Conservation (phyloP, 2,113 vertebrate genomes). For the Vulpes ferrilata region DNA sequence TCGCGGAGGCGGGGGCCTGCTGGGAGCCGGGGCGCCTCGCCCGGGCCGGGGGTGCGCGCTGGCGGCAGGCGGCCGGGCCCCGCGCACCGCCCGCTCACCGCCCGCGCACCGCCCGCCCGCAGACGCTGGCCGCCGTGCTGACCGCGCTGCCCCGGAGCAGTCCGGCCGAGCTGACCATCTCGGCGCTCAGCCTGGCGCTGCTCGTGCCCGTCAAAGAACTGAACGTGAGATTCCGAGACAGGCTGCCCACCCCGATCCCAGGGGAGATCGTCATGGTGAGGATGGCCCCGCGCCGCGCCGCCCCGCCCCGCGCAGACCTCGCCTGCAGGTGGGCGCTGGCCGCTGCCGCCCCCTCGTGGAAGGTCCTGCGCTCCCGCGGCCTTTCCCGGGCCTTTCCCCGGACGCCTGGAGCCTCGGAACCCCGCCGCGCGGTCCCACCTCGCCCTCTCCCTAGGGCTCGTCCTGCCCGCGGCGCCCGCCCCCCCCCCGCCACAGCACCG, state of each 20-base stretch:
- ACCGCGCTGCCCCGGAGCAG: constrained; percentile 91
- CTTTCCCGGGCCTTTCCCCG: neutral
- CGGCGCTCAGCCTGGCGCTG: constrained; percentile 91
- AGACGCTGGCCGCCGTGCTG: constrained; percentile 93
- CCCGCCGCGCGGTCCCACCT: neutral
- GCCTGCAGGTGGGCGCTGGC: neutral
- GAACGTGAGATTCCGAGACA: constrained; percentile 91
- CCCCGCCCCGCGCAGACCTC: neutral
- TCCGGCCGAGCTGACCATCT: constrained; percentile 92
- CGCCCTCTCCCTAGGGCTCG: too few species aligned
- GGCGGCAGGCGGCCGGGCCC: neutral
- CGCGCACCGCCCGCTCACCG: neutral
- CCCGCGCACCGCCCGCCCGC: constrained; percentile 12
- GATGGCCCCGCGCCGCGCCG: neutral
- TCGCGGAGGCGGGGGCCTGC: neutral
- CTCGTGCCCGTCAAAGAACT: constrained; percentile 94
- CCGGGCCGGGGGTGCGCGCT: neutral
- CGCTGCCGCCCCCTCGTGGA: constrained; percentile 60
- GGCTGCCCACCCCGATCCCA: constrained; percentile 92
- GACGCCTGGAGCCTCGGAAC: neutral
- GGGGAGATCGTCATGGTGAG: constrained; percentile 94
- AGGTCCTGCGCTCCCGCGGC: rapidly evolving
- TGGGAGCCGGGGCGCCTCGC: neutral
- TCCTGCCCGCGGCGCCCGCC: neutral
- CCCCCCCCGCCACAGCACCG: neutral